Percentiles rank a stretch among this genome's conserved stretches.
Conservation (phyloP, 2,797 vertebrate genomes). For the Cichlasoma orientale region DNA sequence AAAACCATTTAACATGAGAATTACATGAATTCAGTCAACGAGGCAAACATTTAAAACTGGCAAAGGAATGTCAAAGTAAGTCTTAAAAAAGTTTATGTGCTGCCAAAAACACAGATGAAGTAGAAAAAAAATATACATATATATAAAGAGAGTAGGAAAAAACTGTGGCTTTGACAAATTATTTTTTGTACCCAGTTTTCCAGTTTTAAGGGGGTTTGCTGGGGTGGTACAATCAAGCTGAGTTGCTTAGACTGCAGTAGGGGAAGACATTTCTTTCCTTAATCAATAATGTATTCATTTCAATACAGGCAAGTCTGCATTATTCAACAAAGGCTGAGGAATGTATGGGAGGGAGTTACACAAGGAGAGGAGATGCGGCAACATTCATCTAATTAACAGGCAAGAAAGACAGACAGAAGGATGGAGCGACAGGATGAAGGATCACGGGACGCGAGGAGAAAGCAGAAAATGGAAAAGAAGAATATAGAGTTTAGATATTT, state of each 20-base stretch:
- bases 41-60: constrained; percentile 1
- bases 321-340: constrained; percentile 69
- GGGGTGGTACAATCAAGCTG: constrained; percentile 1
- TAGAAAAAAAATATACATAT: neutral
- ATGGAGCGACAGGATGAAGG: neutral
- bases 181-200: neutral
- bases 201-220: constrained; percentile 10
- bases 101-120: neutral
- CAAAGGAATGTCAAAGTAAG: constrained; percentile 4
- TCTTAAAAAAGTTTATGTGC: neutral
- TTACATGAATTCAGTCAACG: constrained; percentile 41
- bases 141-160: neutral
- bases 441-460: neutral
- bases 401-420: constrained; percentile 25
- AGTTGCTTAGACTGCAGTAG: constrained; percentile 43
- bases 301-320: constrained; percentile 64
- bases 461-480: neutral
- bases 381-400: constrained; percentile 73
- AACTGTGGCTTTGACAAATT: neutral
- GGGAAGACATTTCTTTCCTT: constrained; percentile 48
- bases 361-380: constrained; percentile 44
- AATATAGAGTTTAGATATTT: neutral
- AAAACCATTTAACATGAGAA: constrained; percentile 58
- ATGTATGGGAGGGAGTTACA: constrained; percentile 50
- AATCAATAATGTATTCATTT: constrained; percentile 72